phyloP scores from a whole-genome alignment of 2,113 vertebrate species.

The Irena cyanogastra region DNA sequence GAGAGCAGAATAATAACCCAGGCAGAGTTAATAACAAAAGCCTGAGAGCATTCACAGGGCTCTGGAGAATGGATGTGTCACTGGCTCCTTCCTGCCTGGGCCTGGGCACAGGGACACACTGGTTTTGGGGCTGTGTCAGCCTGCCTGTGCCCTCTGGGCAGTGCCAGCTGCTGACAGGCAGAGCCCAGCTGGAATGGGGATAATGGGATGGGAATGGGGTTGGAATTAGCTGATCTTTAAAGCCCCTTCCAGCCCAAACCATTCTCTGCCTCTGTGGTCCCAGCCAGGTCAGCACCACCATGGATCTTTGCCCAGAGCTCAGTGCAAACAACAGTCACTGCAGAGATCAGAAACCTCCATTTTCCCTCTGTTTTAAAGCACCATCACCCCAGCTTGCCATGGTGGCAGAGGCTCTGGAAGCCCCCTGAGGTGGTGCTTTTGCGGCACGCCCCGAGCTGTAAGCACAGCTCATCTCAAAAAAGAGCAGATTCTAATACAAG shows the following conservation, averaged over 20 bases:
- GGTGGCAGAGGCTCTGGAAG: neutral
- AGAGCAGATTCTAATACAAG: neutral
- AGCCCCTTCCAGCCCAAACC: neutral
- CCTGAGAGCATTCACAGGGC: neutral
- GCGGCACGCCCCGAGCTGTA: neutral
- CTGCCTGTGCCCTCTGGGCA: neutral
- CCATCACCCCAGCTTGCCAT: neutral
- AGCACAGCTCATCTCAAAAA: neutral
- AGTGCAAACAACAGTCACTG: neutral
- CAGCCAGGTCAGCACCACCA: neutral
- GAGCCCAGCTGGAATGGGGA: neutral
- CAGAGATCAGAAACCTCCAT: neutral
- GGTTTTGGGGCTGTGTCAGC: neutral
- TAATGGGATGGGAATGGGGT: fast-evolving
- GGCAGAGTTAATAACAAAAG: neutral
- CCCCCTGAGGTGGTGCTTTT: neutral
- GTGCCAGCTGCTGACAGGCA: fast-evolving
- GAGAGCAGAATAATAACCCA: conserved; percentile 8
- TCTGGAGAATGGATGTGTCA: neutral
- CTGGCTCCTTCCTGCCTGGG: neutral
- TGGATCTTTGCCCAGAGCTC: neutral
- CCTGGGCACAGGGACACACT: neutral
- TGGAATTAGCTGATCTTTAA: neutral
- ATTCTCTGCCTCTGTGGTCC: neutral
- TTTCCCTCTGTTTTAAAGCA: neutral